phyloP scores from a whole-genome alignment of 1,140 invertebrate species.

The Bathynomus jamesi region DNA sequence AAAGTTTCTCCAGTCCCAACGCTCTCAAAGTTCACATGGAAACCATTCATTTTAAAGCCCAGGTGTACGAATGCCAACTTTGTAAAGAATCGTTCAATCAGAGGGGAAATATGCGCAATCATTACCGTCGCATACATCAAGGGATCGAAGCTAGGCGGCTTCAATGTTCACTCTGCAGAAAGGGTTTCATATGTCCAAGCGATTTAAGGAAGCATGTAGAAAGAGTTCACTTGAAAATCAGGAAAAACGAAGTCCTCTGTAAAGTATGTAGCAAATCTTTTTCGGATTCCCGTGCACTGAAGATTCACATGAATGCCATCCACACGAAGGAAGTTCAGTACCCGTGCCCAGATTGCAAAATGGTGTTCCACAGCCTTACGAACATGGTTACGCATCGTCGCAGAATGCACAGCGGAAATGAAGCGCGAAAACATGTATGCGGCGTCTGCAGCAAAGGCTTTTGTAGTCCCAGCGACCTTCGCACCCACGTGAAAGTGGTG shows the following conservation, averaged over 20 bases:
- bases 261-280: slow-evolving; percentile 31
- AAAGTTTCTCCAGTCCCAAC: too few relatives aligned
- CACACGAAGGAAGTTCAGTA: slow-evolving; percentile 40
- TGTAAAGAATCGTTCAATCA: too few relatives aligned
- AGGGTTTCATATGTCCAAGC: slow-evolving; percentile 20
- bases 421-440: slow-evolving; percentile 26
- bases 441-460: slow-evolving; percentile 32
- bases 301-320: slow-evolving; percentile 30
- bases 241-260: slow-evolving; percentile 30
- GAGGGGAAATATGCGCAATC: too few relatives aligned
- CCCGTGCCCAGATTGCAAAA: slow-evolving; percentile 39
- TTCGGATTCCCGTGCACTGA: slow-evolving; percentile 21
- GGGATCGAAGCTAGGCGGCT: too few relatives aligned
- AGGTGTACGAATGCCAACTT: too few relatives aligned
- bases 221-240: slow-evolving; percentile 23
- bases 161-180: too few relatives aligned
- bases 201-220: slow-evolving; percentile 28
- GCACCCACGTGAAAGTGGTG: slow-evolving; percentile 34
- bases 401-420: slow-evolving; percentile 23
- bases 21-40: too few relatives aligned
- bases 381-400: slow-evolving; percentile 28
- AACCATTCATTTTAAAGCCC: too few relatives aligned
- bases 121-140: too few relatives aligned
- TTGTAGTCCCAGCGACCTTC: slow-evolving; percentile 31
- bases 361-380: slow-evolving; percentile 26